Evolutionary conservation across 2,797 vertebrate genomes (phyloP).

Genomic region (Leptodactylus fallax): DNA sequence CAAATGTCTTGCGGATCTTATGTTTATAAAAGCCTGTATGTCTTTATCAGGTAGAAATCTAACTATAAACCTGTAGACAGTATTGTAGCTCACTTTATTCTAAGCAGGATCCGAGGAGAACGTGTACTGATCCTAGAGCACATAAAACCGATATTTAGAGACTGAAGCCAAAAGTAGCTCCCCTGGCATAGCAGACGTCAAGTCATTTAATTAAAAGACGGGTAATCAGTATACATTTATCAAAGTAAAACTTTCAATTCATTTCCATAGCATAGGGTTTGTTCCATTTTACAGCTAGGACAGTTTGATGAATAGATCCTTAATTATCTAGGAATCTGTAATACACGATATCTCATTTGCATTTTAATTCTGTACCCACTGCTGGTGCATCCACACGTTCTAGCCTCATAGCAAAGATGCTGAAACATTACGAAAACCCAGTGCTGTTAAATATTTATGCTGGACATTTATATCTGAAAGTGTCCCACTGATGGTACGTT

Average conservation of each 20-base stretch:
- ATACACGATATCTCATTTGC: constrained; percentile 55
- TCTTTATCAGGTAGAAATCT: too few species aligned
- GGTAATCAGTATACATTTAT: constrained; percentile 46
- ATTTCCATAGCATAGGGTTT: constrained; percentile 42
- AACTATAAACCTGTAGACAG: too few species aligned
- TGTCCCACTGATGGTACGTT: too few species aligned
- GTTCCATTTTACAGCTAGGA: constrained; percentile 27
- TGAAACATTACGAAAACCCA: background rate
- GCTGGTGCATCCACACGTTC: constrained; percentile 5
- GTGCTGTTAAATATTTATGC: background rate
- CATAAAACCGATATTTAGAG: background rate
- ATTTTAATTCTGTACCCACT: constrained; percentile 40
- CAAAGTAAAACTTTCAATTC: constrained; percentile 56
- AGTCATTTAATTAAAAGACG: constrained; percentile 45
- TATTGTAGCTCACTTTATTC: background rate
- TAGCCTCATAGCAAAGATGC: background rate
- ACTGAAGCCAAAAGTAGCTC: background rate
- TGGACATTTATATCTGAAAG: background rate
- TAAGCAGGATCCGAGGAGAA: background rate
- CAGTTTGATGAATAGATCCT: constrained; percentile 58
- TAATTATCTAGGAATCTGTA: constrained; percentile 49
- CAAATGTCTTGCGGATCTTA: too few species aligned
- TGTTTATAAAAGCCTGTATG: too few species aligned
- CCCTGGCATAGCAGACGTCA: background rate
- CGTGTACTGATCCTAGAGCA: background rate